Evolutionary conservation across 2,888 invertebrate species (phyloP), one percentile per base, ranked within the genome.

Genomic region (Clunio marinus): DNA sequence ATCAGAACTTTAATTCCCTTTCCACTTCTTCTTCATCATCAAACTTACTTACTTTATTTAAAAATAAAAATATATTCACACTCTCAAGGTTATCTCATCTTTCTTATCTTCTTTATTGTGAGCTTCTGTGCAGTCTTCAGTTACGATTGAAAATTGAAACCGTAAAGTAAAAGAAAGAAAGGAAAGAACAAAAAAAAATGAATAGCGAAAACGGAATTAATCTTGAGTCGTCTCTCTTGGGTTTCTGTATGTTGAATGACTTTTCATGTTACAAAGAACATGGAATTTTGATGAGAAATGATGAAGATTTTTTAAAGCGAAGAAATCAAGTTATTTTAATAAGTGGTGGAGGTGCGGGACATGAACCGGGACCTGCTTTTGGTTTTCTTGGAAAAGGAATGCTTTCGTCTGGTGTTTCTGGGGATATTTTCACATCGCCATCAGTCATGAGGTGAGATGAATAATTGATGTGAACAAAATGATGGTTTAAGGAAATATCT

Each of bases 301-400:
- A 66, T 27, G 55, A 66, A 22, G 55, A 66, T 20, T 66, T 51
- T 32, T 22, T 17, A 32, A 51, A 51, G 15, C 24, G 46, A 28
- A 2, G 1, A 24, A 28, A 55, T 20, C 46, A 24, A n/a, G 66
- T 66, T 1, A 35, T 66, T 10, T 27, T 66, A 13, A 66, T 66
- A n/a, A 55, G 32, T 55, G 66, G 66, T 22, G 66, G 93, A 1
- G 90, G 91, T 1, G 88, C 90, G 1, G 93, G 93, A 0, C 91
- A 92, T 75, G 93, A 94, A 75, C 93, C 93, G 0, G 68, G 70
- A 17, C 71, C 72, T 73, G 37, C 73, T 87, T 10, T n/a, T 27
- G 89, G 90, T 65, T 88, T 86, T 73, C 88, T 94, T 28, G 94
- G 93, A 0, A 74, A 80, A 45, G 93, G 93, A 1, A 87, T 93